Base-by-base conservation (phyloP, 1,140 invertebrate genomes). In the Tetragonula clypearis region DNA sequence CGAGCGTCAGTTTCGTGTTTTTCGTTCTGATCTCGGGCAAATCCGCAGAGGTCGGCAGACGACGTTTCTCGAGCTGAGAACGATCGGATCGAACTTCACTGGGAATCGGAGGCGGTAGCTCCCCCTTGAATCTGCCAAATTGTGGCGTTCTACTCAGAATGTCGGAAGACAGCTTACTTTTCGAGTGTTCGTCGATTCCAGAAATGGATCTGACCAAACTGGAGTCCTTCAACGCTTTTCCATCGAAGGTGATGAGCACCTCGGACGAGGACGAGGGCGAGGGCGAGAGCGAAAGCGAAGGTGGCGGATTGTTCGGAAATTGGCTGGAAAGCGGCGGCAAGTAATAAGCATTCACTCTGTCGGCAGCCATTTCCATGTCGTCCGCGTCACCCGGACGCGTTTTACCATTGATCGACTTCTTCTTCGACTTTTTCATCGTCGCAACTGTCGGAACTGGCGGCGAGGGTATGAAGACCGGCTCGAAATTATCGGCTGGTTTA, bases 391-490 rank as follows among this genome's bases (percentile, higher is more conserved):
- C 93, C 0, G 88, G 71, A 35, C 88, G 87, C 2, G 83, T 30
- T 80, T 91, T 88, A 12, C 74, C 55, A 5, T 68, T 80, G 9
- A 78, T 89, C 87, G 88, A 88, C 93, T 96, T 80, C 94, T 86
- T 92, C 94, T 95, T 56, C 93, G 94, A 90, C 87, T 95, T 90
- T 94, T 95, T 93, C 94, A 93, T 62, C 87, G 91, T 81, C 58
- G 94, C 95, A 88, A 96, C 96, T 11, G 96, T 96, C 3, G 96
- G 95, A 88, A 97, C 96, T 1, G 95, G 95, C 6, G 96, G 96
- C 12, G 97, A 97, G 11, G 97, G 96, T 89, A 97, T 96, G 88
- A 97, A 97, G 94, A 97, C 97, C 1, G 97, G 97, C 90, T 97
- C 97, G 90, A 97, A 97, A 68, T 90, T 95, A 65, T 95, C 95